phyloP scores from a whole-genome alignment of 2,888 invertebrate genomes.

The Oxycera nigricornis region DNA sequence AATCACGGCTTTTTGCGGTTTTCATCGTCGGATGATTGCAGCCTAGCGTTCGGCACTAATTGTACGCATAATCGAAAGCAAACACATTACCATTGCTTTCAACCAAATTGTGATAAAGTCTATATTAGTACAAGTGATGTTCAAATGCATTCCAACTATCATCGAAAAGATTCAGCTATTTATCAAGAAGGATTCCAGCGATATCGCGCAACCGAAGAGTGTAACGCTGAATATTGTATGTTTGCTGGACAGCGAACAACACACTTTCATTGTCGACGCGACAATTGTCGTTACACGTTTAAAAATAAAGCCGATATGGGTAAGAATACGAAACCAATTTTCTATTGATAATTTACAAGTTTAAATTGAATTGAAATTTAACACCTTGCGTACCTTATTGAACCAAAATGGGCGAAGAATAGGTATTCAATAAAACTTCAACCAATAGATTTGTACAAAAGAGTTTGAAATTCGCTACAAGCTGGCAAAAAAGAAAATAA shows the following conservation, averaged over 20 bases:
- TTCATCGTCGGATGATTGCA: conserved; percentile 94
- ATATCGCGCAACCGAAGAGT: conserved; percentile 95
- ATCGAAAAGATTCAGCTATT: conserved; percentile 96
- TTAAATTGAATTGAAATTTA: too few relatives aligned
- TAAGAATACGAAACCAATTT: conserved; percentile 63
- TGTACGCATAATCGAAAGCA: conserved; percentile 83
- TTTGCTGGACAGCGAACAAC: conserved; percentile 95
- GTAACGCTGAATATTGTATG: conserved; percentile 87
- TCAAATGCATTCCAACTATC: conserved; percentile 99
- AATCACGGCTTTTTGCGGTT: conserved; percentile 87
- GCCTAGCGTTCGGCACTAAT: conserved; percentile 75
- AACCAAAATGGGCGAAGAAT: too few relatives aligned
- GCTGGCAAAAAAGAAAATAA: too few relatives aligned
- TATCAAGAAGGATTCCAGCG: conserved; percentile 97
- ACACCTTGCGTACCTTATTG: too few relatives aligned
- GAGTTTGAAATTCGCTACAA: too few relatives aligned
- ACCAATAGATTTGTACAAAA: too few relatives aligned
- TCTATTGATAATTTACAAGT: too few relatives aligned
- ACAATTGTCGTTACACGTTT: conserved; percentile 93
- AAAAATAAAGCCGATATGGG: conserved; percentile 99
- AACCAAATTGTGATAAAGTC: conserved; percentile 91
- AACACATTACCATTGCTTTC: conserved; percentile 88
- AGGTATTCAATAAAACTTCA: too few relatives aligned
- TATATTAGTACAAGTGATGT: conserved; percentile 99
- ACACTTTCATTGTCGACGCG: conserved; percentile 94